phyloP scores from a whole-genome alignment of 2,113 vertebrate genomes.

The Corythoichthys intestinalis region DNA sequence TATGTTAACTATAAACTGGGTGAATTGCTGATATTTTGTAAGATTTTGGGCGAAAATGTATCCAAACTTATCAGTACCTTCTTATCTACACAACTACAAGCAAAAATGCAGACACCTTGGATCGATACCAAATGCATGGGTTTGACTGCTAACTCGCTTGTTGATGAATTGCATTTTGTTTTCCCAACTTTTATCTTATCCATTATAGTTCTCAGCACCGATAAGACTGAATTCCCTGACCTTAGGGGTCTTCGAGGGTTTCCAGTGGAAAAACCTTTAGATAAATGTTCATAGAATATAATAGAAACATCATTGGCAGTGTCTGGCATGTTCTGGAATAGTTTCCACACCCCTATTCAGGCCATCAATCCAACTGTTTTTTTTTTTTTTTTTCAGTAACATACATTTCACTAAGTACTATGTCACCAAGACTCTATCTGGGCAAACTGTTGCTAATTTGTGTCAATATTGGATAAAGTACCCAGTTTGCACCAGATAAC shows the following conservation, averaged over 20 bases:
- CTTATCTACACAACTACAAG: neutral
- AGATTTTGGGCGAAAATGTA: neutral
- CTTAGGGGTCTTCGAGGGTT: slow-evolving; percentile 27
- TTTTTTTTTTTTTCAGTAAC: slow-evolving; percentile 5
- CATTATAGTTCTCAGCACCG: slow-evolving; percentile 52
- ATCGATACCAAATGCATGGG: slow-evolving; percentile 58
- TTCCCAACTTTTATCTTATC: slow-evolving; percentile 56
- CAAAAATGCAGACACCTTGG: neutral
- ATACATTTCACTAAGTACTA: slow-evolving; percentile 19
- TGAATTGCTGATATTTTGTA: too few species aligned
- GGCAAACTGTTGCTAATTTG: slow-evolving; percentile 73
- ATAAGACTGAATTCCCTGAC: slow-evolving; percentile 56
- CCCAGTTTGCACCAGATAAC: slow-evolving; percentile 70
- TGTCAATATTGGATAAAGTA: slow-evolving; percentile 79
- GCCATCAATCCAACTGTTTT: too few species aligned
- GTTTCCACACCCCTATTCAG: neutral
- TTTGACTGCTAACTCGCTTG: slow-evolving; percentile 50
- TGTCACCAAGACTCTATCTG: slow-evolving; percentile 57
- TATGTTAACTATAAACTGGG: too few species aligned
- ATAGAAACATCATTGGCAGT: too few species aligned
- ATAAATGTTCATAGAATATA: neutral
- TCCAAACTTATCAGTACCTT: neutral
- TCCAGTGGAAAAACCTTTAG: slow-evolving; percentile 2
- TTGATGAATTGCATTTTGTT: slow-evolving; percentile 68
- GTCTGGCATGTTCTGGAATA: too few species aligned